phyloP scores from a whole-genome alignment of 1,140 invertebrate genomes.

The Acromyrmex echinatior region DNA sequence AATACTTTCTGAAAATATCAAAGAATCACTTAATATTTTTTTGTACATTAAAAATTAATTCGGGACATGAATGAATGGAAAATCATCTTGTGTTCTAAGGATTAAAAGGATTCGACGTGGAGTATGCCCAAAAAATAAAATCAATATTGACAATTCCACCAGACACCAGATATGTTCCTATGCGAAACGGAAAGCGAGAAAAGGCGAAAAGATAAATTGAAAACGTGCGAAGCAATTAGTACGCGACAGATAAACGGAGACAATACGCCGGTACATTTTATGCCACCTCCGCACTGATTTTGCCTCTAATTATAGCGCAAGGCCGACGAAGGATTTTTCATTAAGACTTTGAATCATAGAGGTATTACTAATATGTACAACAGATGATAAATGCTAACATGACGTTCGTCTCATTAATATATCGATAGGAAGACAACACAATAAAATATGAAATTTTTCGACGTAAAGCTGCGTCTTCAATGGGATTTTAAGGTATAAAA shows the following conservation, averaged over 20 bases:
- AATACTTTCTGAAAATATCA: too few relatives aligned
- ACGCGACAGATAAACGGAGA: slow-evolving; percentile 28
- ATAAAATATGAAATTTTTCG: background rate
- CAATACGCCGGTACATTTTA: slow-evolving; percentile 35
- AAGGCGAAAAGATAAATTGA: slow-evolving; percentile 44
- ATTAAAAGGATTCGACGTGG: background rate
- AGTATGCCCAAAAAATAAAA: background rate
- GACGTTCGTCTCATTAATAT: background rate
- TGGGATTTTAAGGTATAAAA: too few relatives aligned
- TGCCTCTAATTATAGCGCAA: slow-evolving; percentile 46
- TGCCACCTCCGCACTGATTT: slow-evolving; percentile 37
- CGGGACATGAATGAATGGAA: too few relatives aligned
- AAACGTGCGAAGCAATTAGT: slow-evolving; percentile 47
- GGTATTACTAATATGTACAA: background rate
- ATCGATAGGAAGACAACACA: background rate
- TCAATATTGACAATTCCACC: background rate
- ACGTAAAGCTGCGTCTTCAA: too few relatives aligned
- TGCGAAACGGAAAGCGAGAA: background rate
- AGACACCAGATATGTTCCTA: background rate
- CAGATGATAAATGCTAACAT: background rate
- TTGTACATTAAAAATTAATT: too few relatives aligned
- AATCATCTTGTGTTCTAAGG: too few relatives aligned
- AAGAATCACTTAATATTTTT: too few relatives aligned
- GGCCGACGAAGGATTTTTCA: slow-evolving; percentile 37
- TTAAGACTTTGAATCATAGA: slow-evolving; percentile 5